A percentile compares a stretch with the other conserved stretches of the same genome.
Evolutionary conservation across 2,113 vertebrate species (phyloP).

Genomic region (Pygoscelis antarcticus): DNA sequence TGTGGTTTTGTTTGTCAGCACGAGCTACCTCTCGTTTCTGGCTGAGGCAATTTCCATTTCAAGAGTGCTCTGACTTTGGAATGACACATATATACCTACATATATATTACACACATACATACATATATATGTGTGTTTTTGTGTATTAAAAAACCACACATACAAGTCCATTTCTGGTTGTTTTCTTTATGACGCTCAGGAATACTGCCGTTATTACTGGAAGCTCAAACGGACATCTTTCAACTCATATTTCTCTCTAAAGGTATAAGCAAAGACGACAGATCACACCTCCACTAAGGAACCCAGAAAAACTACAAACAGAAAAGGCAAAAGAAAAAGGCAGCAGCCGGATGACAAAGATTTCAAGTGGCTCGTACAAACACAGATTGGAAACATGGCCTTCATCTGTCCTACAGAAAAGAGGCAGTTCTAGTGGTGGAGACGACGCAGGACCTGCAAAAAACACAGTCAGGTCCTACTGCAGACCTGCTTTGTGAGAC

Average conservation of each 20-base stretch:
- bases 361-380: not conserved
- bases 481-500: not conserved
- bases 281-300: not conserved
- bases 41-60: not conserved
- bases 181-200: not conserved
- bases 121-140: accelerated
- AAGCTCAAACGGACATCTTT: not conserved
- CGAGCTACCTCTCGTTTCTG: not conserved
- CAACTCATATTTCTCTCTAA: not conserved
- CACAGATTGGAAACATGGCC: accelerated
- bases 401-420: not conserved
- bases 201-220: not conserved
- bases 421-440: not conserved
- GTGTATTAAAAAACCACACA: not conserved
- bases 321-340: not conserved
- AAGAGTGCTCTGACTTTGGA: not conserved
- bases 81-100: not conserved
- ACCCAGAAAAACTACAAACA: not conserved
- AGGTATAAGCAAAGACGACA: not conserved
- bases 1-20: not conserved
- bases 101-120: not conserved
- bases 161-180: not conserved
- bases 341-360: not conserved
- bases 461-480: not conserved
- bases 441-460: not conserved